Percentiles rank a stretch among this genome's conserved stretches.
Conservation (phyloP, 2,888 invertebrate species). For the Cerceris ruficornis region DNA sequence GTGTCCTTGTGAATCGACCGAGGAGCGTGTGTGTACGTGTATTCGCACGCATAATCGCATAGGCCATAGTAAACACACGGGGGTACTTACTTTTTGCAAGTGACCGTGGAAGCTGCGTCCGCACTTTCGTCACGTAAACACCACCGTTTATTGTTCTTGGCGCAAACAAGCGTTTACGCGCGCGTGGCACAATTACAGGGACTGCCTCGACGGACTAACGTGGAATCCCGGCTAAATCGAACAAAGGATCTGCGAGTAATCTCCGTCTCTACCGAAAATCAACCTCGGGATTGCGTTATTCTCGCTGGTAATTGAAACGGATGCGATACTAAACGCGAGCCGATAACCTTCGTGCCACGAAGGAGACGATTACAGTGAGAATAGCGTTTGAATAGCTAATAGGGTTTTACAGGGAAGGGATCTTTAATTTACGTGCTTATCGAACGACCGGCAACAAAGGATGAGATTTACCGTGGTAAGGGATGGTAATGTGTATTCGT, state of each 20-base stretch:
- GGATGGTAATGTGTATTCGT: not conserved
- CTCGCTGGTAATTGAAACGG: conserved; percentile 35
- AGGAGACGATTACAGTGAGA: too few relatives aligned
- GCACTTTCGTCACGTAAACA: conserved; percentile 69
- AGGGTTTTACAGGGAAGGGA: too few relatives aligned
- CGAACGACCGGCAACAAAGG: not conserved
- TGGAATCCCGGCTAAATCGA: conserved; percentile 55
- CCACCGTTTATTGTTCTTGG: conserved; percentile 54
- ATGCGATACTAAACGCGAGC: conserved; percentile 8
- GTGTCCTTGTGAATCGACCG: not conserved
- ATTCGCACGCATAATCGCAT: conserved; percentile 17
- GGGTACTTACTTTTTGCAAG: conserved; percentile 72
- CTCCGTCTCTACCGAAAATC: conserved; percentile 14
- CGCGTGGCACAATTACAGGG: conserved; percentile 57
- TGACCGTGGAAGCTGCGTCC: conserved; percentile 65
- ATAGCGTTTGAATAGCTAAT: too few relatives aligned
- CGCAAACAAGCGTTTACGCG: conserved; percentile 42
- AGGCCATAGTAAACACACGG: conserved; percentile 29
- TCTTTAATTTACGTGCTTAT: too few relatives aligned
- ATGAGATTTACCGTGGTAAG: not conserved
- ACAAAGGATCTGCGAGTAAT: conserved; percentile 34
- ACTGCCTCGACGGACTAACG: conserved; percentile 43
- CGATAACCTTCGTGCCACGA: conserved; percentile 25
- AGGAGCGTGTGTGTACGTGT: conserved; percentile 6
- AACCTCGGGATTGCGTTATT: conserved; percentile 17